Evolutionary conservation across 2,113 vertebrate species (phyloP), one percentile per base, ranked within the genome.

Genomic region (Penelope pileata): DNA sequence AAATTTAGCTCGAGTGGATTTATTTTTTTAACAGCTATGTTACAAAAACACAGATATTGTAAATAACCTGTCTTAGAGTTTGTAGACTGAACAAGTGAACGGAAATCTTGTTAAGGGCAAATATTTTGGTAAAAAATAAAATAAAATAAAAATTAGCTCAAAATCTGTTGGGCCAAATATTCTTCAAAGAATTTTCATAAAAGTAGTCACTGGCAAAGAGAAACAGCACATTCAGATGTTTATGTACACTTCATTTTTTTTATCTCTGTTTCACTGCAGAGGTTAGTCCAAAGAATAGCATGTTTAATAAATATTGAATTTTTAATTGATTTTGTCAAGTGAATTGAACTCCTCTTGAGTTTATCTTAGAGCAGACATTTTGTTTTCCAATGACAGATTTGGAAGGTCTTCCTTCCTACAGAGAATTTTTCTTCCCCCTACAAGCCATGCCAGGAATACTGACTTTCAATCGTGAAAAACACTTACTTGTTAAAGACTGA

Each of bases 131-230:
- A 64, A 75, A 91, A 75, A 51, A 15, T 45, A 45, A 51, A 15
- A 24, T 26, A 26, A 27, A 51, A 15, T 10, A 8, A 13, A 0
- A 0, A 8, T 23, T 17, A 38, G 1, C 80, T 76, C 26, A 58
- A 36, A 59, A 42, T 18, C 26, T 56, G 60, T 47, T 13, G 7
- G 19, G 50, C n/a, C 50, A 86, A 51, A 43, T 77, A 81, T 54
- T 83, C 36, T 30, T 66, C 10, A 56, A 10, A 4, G 8, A 43
- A 16, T 56, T 81, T 88, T 40, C 15, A 17, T 83, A 7, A 42
- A 79, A 69, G 7, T 23, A 32, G 19, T 5, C 26, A 32, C 16
- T 67, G 10, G n/a, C 36, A 82, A 40, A 72, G 67, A 76, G 30
- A 56, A 21, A 54, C 3, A 54, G 18, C 18, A 23, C 8, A 9